Evolutionary conservation across 2,797 vertebrate species (phyloP).

Genomic region (Acrocephalus scirpaceus): DNA sequence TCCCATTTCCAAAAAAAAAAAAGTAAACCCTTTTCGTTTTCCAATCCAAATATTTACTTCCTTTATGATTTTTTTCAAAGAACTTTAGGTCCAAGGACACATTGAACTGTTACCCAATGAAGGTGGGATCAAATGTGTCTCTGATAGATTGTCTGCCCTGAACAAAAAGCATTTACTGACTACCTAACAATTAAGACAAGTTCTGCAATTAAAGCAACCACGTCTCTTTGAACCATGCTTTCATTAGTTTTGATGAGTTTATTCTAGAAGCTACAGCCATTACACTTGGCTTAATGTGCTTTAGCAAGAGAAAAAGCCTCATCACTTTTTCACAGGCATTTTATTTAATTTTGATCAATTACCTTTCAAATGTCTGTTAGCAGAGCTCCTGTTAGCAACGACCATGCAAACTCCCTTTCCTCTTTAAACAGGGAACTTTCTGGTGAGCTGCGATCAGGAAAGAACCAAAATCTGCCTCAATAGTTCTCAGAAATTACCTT

Average conservation of each 20-base stretch:
- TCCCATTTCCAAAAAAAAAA: neutral
- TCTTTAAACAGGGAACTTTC: neutral
- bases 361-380: neutral
- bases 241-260: neutral
- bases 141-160: neutral
- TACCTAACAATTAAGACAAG: neutral
- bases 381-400: accelerated
- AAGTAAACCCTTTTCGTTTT: accelerated
- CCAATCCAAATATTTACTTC: neutral
- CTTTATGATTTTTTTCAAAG: neutral
- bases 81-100: neutral
- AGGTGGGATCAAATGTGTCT: neutral
- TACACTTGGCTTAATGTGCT: neutral
- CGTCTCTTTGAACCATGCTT: neutral
- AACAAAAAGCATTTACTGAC: neutral
- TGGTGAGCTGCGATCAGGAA: neutral
- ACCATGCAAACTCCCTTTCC: accelerated
- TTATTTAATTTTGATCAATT: neutral
- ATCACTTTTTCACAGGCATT: neutral
- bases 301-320: neutral
- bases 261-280: neutral
- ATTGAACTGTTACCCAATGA: neutral
- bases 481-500: neutral
- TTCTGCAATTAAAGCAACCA: neutral
- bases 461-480: neutral